A percentile compares a stretch with the other conserved stretches of the same genome.
Conservation (phyloP, 92 coral and sea anemone genomes). For the Heliopora coerulea region DNA sequence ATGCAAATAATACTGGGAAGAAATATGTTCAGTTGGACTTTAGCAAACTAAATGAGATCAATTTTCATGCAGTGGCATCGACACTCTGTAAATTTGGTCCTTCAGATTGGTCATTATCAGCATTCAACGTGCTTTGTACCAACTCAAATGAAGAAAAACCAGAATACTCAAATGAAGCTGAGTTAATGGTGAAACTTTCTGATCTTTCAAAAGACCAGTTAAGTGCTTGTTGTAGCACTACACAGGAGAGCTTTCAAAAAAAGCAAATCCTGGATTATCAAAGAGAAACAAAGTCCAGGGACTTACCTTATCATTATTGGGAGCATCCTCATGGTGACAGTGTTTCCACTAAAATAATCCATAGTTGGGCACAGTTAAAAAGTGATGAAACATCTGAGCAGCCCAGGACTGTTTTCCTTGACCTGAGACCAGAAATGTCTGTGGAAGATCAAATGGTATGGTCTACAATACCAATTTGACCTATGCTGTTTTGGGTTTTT, state of each 20-base stretch:
- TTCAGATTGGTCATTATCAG: not conserved
- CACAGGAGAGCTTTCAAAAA: not conserved
- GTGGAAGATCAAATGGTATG: constrained; percentile 22
- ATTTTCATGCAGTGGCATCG: constrained; percentile 7
- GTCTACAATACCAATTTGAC: too few species aligned
- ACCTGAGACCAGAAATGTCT: constrained; percentile 33
- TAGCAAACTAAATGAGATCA: not conserved
- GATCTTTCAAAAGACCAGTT: constrained; percentile 34
- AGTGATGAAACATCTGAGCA: constrained; percentile 3
- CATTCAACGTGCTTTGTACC: constrained; percentile 4
- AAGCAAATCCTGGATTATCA: too few species aligned
- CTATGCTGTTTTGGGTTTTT: too few species aligned
- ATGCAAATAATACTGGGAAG: constrained; percentile 2
- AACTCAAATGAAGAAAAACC: not conserved
- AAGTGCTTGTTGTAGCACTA: constrained; percentile 19
- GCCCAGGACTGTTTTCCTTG: constrained; percentile 50
- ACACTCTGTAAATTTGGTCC: constrained; percentile 1
- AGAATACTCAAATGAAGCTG: not conserved
- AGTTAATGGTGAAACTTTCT: constrained; percentile 19
- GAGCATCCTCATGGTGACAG: not conserved
- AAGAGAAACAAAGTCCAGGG: not conserved
- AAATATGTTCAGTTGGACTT: not conserved
- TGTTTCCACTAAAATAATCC: constrained; percentile 11
- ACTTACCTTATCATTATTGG: not conserved
- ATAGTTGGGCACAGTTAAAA: constrained; percentile 32